Conservation (phyloP, 92 coral and sea anemone genomes). For the Chrysogorgia sp. region DNA sequence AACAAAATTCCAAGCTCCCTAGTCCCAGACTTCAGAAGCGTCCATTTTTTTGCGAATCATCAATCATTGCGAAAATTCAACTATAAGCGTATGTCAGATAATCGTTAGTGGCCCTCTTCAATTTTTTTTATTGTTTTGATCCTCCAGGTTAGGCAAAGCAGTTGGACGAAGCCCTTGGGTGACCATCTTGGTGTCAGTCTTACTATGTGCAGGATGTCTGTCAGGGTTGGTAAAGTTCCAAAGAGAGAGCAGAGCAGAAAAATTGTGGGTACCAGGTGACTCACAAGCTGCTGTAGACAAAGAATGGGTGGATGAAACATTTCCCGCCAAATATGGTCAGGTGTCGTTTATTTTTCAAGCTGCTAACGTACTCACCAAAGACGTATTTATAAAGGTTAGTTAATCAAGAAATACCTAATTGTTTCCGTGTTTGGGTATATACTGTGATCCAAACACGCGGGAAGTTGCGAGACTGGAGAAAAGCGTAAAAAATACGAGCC, state of each 20-base stretch:
- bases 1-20: too few species aligned
- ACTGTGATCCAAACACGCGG: too few species aligned
- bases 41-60: too few species aligned
- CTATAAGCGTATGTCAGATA: too few species aligned
- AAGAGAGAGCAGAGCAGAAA: constrained; percentile 79
- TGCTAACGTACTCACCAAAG: constrained; percentile 70
- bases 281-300: constrained; percentile 70
- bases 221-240: constrained; percentile 73
- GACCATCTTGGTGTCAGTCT: constrained; percentile 62
- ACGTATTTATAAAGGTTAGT: constrained; percentile 38
- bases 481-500: too few species aligned
- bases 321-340: constrained; percentile 68
- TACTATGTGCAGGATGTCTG: constrained; percentile 69
- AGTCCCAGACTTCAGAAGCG: too few species aligned
- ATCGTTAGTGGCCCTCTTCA: too few species aligned
- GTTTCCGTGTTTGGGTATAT: constrained; percentile 5
- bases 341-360: constrained; percentile 53
- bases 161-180: constrained; percentile 90
- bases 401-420: background rate
- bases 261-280: constrained; percentile 86
- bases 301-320: constrained; percentile 73
- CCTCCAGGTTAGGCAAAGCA: constrained; percentile 70
- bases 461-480: too few species aligned
- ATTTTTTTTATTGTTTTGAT: background rate
- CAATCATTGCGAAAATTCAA: too few species aligned